Evolutionary conservation across 2,888 invertebrate species (phyloP).

Genomic region (Notodonta ziczac): DNA sequence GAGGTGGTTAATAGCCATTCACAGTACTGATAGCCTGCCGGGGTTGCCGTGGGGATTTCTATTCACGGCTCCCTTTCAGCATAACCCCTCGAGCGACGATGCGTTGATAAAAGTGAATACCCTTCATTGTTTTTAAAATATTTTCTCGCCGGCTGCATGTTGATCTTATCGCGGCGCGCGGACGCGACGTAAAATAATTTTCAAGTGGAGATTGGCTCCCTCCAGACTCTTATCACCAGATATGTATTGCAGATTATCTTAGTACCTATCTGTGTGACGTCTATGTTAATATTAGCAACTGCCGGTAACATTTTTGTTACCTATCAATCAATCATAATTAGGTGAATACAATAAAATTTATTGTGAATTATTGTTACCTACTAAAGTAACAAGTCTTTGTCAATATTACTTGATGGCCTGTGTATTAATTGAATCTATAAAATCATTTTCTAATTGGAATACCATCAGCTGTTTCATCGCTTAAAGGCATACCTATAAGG

Average conservation of each 20-base stretch:
- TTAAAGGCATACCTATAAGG: background rate
- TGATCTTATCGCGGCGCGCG: constrained; percentile 61
- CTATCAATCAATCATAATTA: background rate
- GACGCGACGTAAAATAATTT: constrained; percentile 59
- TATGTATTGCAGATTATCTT: constrained; percentile 44
- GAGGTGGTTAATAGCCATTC: constrained; percentile 80
- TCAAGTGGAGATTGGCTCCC: constrained; percentile 61
- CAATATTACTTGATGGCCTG: too few species aligned
- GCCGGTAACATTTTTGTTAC: constrained; percentile 13
- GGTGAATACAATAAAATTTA: background rate
- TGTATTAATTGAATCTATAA: too few species aligned
- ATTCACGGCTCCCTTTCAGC: constrained; percentile 71
- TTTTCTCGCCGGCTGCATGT: constrained; percentile 66
- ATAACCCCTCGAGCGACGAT: constrained; percentile 71
- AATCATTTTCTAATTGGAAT: background rate
- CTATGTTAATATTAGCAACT: constrained; percentile 35
- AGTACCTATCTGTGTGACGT: constrained; percentile 25
- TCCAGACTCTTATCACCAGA: constrained; percentile 58
- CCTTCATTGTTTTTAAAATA: constrained; percentile 78
- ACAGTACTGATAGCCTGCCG: constrained; percentile 72
- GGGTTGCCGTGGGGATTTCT: constrained; percentile 65
- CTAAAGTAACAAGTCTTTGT: too few species aligned
- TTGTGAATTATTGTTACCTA: background rate
- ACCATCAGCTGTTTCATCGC: background rate
- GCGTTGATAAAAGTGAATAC: constrained; percentile 80